Percentiles rank a stretch among this genome's conserved stretches.
Conservation (phyloP, 1,140 invertebrate species). For the Hyles euphorbiae region DNA sequence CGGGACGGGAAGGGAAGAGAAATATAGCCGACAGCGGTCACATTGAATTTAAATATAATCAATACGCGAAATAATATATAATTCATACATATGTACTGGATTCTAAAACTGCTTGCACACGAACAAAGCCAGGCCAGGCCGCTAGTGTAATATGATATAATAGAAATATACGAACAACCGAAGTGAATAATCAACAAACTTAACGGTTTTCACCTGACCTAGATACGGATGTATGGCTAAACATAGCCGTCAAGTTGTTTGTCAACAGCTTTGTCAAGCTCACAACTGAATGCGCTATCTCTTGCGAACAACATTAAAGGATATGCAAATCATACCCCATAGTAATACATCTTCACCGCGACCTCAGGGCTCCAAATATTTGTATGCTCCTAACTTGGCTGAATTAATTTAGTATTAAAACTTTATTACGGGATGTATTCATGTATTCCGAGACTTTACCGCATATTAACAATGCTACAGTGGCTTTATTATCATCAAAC, state of each 20-base stretch:
- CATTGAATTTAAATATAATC: too few relatives aligned
- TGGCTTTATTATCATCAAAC: background rate
- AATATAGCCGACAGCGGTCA: too few relatives aligned
- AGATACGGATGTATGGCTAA: background rate
- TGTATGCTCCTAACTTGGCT: background rate
- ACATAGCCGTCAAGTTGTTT: background rate
- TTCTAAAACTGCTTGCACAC: too few relatives aligned
- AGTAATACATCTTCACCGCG: background rate
- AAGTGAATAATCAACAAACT: background rate
- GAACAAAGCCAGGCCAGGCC: too few relatives aligned
- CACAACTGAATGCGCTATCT: background rate
- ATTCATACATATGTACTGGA: too few relatives aligned
- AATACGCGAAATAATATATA: too few relatives aligned
- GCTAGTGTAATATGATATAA: too few relatives aligned
- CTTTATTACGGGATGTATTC: slow-evolving; percentile 1
- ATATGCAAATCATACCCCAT: slow-evolving; percentile 5
- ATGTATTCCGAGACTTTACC: background rate
- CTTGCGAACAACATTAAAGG: background rate
- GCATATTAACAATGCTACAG: background rate
- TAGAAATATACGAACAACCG: background rate
- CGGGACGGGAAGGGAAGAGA: too few relatives aligned
- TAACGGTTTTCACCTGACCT: slow-evolving; percentile 1
- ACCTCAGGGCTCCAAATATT: slow-evolving; percentile 1
- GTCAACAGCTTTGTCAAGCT: background rate
- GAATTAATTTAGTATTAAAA: slow-evolving; percentile 8